A percentile compares a stretch with the other conserved stretches of the same genome.
Conservation (phyloP, 37 sponge, comb jelly and placozoan species). For the Ianthella basta region DNA sequence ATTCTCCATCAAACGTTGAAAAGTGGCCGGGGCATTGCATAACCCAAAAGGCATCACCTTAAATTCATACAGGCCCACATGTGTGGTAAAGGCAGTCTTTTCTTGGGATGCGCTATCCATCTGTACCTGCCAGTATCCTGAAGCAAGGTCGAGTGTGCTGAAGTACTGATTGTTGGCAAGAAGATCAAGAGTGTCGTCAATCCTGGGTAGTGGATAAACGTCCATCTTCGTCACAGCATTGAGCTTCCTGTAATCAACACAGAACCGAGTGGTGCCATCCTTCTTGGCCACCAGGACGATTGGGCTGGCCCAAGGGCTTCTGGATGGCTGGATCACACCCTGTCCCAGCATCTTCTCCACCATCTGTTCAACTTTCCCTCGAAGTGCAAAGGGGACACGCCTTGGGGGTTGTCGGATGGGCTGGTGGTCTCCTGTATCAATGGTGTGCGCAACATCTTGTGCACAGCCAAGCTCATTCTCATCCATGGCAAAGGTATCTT, state of each 20-base stretch:
- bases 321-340: conserved; percentile 5
- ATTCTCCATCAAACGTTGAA: conserved; percentile 49
- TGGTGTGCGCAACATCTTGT: conserved; percentile 23
- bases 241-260: conserved; percentile 23
- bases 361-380: conserved; percentile 31
- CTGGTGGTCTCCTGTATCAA: conserved; percentile 48
- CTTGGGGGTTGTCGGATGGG: conserved; percentile 59
- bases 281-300: conserved; percentile 28
- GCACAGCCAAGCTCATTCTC: conserved; percentile 12
- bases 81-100: conserved; percentile 72
- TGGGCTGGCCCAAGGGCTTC: conserved; percentile 32
- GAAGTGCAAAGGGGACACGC: conserved; percentile 42
- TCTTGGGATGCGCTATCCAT: conserved; percentile 45
- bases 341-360: conserved; percentile 26
- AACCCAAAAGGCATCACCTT: conserved; percentile 74
- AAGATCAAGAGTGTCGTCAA: conserved; percentile 36
- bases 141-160: conserved; percentile 65
- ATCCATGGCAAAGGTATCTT: conserved; percentile 18
- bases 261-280: conserved; percentile 24
- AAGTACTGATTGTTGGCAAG: conserved; percentile 44
- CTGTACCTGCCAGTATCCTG: conserved; percentile 69
- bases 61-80: conserved; percentile 64
- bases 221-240: conserved; percentile 29
- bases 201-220: conserved; percentile 14
- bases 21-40: conserved; percentile 54